Evolutionary conservation across 2,888 invertebrate genomes (phyloP), one percentile per base, ranked within the genome.

Genomic region (Sarcophaga carnaria): DNA sequence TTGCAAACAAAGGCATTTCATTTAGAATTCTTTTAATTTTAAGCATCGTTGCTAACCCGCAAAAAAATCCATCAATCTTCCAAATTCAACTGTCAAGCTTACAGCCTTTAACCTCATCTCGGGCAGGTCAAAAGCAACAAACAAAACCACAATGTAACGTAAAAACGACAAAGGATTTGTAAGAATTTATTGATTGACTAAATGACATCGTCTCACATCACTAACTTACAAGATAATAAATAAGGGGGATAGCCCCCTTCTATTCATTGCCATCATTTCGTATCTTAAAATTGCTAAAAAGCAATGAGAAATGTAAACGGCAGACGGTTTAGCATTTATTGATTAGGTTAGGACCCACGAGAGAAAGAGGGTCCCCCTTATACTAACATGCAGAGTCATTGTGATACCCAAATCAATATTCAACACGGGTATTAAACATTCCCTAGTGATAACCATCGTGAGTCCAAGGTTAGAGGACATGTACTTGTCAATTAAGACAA

Each of bases 31-130:
- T 17, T 54, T 54, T 54, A 54, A 12, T 54, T 17, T 54, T 17
- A 54, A 54, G 54, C 54, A 14, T 12, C 54, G 12, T 60, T 63
- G 47, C 70, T 62, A 62, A 62, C 14, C 14, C 66, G 17, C 25
- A 20, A 17, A 17, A 20, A 25, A 59, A 66, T 69, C n/a, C 64
- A 83, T 74, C 70, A 71, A 83, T 83, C 83, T 22, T 22, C 22
- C 22, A 22, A 83, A 78, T 78, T 37, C 77, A 78, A 78, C 77
- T 77, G 77, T 83, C 66, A 71, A 67, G 72, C 47, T n/a, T 83
- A 11, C 4, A 22, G 17, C 25, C 66, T 71, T 49, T 25, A 75
- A 47, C 82, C 76, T 59, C 64, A 82, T 70, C 59, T 59, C 45
- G 76, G 70, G 82, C 76, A 71, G 17, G 2, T n/a, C 17, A 54